Base-by-base conservation (phyloP, 2,797 vertebrate species). In the Mus caroli region DNA sequence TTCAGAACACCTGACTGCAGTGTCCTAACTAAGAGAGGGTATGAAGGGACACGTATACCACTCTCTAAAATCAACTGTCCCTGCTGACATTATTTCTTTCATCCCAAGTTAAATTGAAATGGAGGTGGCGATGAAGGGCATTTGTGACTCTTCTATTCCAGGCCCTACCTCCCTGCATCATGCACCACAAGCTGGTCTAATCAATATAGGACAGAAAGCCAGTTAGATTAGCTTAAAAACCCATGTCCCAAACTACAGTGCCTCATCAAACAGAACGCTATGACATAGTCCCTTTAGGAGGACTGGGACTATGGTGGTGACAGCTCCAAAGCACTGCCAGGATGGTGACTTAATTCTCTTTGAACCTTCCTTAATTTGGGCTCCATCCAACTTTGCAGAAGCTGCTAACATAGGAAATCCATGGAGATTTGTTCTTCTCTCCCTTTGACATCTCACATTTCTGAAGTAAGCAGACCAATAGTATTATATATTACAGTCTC, bases 211-310 rank as follows among this genome's bases (percentile, higher is more conserved):
- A 64, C n/a, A 73, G 20, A n/a, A 17, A 37, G 17, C 6, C 56
- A 58, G 19, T 52, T 92, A 12, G 3, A 91, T 91, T 67, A 31
- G 5, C 34, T 89, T 76, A 56, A 95, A 95, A 50, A 58, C 6
- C 1, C 50, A 34, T 17, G 43, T 31, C 10, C 67, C n/a, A 40
- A 52, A 52, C 34, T 8, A 11, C 56, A 52, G 24, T 60, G 40
- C 26, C 15, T 90, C 69, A 40, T 69, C 7, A 37, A 37, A 54
- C 88, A 73, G 67, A 88, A 24, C 8, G 2, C 8, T 4, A 4
- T 1, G 43, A 60, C 54, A 0, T 80, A 28, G 7, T 8, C 2
- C 62, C 24, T 50, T 79, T 8, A 40, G 78, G 34, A 82, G 19
- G 40, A 26, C 1, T 54, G 19, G 46, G 24, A 5, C 20, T 0